Base-by-base conservation (phyloP, 64 coral and sea anemone species). In the Pocillopora damicornis region DNA sequence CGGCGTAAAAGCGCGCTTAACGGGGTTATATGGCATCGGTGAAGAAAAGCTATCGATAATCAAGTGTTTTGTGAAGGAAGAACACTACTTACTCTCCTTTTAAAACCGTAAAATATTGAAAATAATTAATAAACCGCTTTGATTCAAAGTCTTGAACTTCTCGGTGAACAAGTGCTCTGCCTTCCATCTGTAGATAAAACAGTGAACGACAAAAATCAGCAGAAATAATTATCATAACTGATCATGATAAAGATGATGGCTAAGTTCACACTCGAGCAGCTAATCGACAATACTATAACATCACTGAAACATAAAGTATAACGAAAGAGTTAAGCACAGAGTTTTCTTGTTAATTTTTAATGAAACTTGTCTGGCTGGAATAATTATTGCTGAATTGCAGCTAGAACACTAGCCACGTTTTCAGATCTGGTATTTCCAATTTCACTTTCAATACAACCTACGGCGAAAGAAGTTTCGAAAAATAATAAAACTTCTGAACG, bases 111-210 rank as follows among this genome's bases (percentile, higher is more conserved):
- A 51, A 83, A 63, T 35, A 35, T 13, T 83, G 35, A 83, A 83
- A 83, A n/a, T 64, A 56, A 69, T 51, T 69, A n/a, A 35, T 69
- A 57, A 83, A 83, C 20, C 81, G 81, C 63, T 69, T 83, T 1
- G 81, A 83, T 83, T 83, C 81, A 63, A 68, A 83, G 63, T 83
- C 81, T 51, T 83, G 81, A 4, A 83, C 81, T 22, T 83, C 81
- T 83, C 81, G 62, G 81, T 83, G 81, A 36, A 83, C 63, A 25
- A 83, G 36, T 67, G 63, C 9, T 23, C 10, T 69, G 17, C 81
- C 81, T 20, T 83, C 81, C 35, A 83, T 56, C 81, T 83, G 58
- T 5, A 9, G 23, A 5, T 25, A 42, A 83, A 67, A 69, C 16
- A 82, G 64, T 20, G 22, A 16, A 9, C 16, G 17, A 67, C 22